phyloP scores from a whole-genome alignment of 2,797 vertebrate species.

The Sebastes trivittatus region DNA sequence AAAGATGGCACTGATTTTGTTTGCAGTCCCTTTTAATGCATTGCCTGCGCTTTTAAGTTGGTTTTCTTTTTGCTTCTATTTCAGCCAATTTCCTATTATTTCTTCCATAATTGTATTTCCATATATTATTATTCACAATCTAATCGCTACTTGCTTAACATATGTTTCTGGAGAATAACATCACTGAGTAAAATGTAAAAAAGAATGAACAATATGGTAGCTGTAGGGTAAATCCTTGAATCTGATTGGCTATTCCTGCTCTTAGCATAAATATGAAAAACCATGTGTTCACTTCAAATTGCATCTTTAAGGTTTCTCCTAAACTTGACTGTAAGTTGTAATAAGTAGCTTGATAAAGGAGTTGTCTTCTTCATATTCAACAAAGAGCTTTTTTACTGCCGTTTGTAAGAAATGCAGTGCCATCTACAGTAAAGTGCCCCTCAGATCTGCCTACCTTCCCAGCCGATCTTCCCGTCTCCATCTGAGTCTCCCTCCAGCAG shows the following conservation, averaged over 20 bases:
- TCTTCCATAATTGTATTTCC: too few relatives aligned
- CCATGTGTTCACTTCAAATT: neutral
- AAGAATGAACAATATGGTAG: neutral
- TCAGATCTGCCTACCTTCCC: constrained; percentile 66
- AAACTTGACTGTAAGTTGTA: neutral
- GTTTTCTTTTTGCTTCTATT: neutral
- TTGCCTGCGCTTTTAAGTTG: neutral
- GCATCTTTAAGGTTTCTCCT: neutral
- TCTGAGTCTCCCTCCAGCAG: constrained; percentile 76
- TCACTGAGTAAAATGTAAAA: neutral
- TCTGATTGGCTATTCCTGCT: neutral
- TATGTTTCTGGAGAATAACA: neutral
- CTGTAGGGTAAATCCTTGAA: neutral
- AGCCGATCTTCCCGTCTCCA: constrained; percentile 79
- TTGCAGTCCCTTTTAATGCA: neutral
- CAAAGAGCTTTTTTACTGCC: neutral
- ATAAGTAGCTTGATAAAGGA: neutral
- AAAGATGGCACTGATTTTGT: neutral
- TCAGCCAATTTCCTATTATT: neutral
- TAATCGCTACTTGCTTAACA: neutral
- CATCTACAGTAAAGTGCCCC: fast-evolving
- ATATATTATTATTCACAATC: too few relatives aligned
- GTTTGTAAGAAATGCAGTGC: neutral
- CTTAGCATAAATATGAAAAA: neutral
- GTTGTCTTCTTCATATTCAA: neutral